Base-by-base conservation (phyloP, 2,113 vertebrate species). In the Perca schrenkii region DNA sequence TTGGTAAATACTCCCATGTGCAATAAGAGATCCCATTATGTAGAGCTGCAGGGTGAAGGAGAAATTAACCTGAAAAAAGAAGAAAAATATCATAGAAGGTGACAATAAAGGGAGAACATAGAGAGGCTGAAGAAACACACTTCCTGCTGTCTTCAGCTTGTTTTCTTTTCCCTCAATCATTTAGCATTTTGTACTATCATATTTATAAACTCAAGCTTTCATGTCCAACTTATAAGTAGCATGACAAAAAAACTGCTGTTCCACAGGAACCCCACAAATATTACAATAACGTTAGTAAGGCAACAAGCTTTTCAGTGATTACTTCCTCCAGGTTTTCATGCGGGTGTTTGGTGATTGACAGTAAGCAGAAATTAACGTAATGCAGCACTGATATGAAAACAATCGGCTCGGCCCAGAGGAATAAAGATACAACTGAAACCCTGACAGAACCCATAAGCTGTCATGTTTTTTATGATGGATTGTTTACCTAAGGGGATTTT, bases 1-100 rank as follows among this genome's bases (percentile, higher is more conserved):
- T 70, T 67, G 79, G 67, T 87, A 93, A 92, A 91, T 77, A 79
- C 74, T 86, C 88, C 84, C 88, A 86, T 90, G 88, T 91, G 89
- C 74, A 88, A 78, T 67, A 76, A 82, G 80, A 82, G 85, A 74
- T 81, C 75, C 74, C 62, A 85, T 88, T 90, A 79, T 90, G 76
- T 83, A 43, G 77, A 83, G 40, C 58, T 69, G 31, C 36, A 11
- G 61, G 73, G 73, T 85, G 70, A 73, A 69, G 54, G 77, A 69
- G 43, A 76, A 83, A 82, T 25, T 56, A 63, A 77, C 43, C 54
- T 74, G 57, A 6, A 49, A 67, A 75, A 52, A 22, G 2, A 31
- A 66, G 62, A 12, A 49, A 79, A 54, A 79, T 31, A 14, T 28
- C 53, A 62, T 47, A 16, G 40, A 60, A 77, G 8, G 28, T 70